Evolutionary conservation across 2,113 vertebrate species (phyloP), one percentile per base, ranked within the genome.

Genomic region (Perca flavescens): DNA sequence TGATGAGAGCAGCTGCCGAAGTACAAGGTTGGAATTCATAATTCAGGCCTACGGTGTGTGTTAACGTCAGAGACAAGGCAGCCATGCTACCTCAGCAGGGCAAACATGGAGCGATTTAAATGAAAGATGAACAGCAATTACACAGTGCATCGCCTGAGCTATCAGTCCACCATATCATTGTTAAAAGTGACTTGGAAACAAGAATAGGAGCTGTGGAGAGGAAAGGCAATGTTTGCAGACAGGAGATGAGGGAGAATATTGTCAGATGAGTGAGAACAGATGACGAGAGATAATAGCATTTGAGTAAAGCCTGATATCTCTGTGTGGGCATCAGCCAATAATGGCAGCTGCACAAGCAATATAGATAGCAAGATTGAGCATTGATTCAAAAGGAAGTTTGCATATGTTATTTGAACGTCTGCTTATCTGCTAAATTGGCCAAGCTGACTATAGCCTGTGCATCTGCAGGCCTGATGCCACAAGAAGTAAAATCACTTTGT

Each of bases 11-110:
- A 93, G 91, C 89, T 90, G 91, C 86, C 56, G 12, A 88, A 90
- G 82, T 84, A 92, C 91, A 88, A 89, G 85, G 89, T 69, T 88
- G 63, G 85, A 91, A 92, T 90, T 90, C 84, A 90, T 92, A 93
- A 92, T 94, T 91, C 81, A 90, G 86, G 75, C 74, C 68, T 90
- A 91, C 75, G 16, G 79, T 83, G 73, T 74, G 79, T 53, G 77
- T 90, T 88, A 90, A 84, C 76, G 88, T 92, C 90, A 90, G 64
- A 80, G 69, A 75, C 54, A 70, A 90, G 83, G 83, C 88, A 81
- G 80, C 73, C 74, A 49, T 83, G 86, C 86, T 78, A 61, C 83
- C 83, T 91, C 84, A 90, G 86, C 80, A 81, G 83, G 54, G 86
- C 64, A 43, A 79, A 88, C 31, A 61, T 61, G 66, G 72, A 79